Evolutionary conservation across 2,113 vertebrate genomes (phyloP), one percentile per base, ranked within the genome.

Genomic region (Daboia siamensis): DNA sequence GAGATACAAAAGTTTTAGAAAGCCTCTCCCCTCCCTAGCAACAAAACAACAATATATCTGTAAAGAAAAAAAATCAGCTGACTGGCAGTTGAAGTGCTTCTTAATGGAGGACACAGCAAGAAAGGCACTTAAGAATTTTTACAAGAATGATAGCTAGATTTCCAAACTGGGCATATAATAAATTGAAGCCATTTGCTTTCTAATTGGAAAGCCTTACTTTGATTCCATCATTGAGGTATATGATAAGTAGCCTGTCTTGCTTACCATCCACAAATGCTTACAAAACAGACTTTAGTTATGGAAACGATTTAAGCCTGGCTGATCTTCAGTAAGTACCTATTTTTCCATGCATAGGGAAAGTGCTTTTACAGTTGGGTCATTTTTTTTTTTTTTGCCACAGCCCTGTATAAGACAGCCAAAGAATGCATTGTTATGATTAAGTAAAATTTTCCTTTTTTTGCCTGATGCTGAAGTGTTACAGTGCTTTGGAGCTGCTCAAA

Each of bases 91-190:
- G 11, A 90, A 21, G 11, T 23, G 56, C 29, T 48, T 84, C 26
- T 51, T 87, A 52, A 87, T 54, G 26, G 48, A 87, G 4, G 51
- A 87, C 51, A 0, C 10, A 24, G 4, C 3, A 59, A 24, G 93
- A 95, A 90, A n/a, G 11, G 8, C 1, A n/a, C 29, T 92, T 87
- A 57, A 89, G 39, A 94, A 95, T 90, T 1, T 29, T 84, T 91
- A 52, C 1, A 44, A 46, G 15, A 87, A 0, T 5, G 52, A 0
- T 88, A 93, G 4, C 5, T 90, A 86, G 33, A 87, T 48, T 10
- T 5, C 15, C 39, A 69, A 13, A 13, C 51, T 3, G 15, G 33
- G 29, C 13, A 23, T 12, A 55, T 24, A 21, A 39, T 44, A 80
- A 90, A 51, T 4, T 5, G 52, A 93, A 92, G 91, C 15, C 1